Conservation (phyloP, 2,113 vertebrate genomes). For the Corythornis vintsioides region DNA sequence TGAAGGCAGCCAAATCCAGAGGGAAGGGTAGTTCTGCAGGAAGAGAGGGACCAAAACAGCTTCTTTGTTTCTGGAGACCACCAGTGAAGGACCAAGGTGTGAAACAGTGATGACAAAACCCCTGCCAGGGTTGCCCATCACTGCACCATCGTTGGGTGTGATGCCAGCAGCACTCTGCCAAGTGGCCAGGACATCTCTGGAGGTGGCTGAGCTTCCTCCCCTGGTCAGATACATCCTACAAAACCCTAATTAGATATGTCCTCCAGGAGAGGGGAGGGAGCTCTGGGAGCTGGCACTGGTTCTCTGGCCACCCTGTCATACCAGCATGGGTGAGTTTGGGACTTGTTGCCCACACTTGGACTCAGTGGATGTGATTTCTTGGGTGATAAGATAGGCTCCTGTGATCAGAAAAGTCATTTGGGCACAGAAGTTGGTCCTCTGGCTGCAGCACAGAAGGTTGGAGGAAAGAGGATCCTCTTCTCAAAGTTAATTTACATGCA, state of each 20-base stretch:
- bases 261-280: background rate
- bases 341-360: no score
- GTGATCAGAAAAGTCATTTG: no score
- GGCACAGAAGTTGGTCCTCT: background rate
- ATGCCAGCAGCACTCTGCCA: background rate
- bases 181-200: background rate
- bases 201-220: background rate
- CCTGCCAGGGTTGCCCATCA: background rate
- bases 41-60: background rate
- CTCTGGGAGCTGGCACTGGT: background rate
- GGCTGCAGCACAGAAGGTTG: background rate
- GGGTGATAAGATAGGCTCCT: background rate
- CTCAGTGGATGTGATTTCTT: fast-evolving
- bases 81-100: fast-evolving
- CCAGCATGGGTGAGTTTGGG: background rate
- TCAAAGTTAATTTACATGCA: fast-evolving
- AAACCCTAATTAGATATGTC: fast-evolving
- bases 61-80: background rate
- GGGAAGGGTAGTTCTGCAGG: background rate
- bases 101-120: background rate
- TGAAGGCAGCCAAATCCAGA: background rate
- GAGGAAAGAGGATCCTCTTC: background rate
- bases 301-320: fast-evolving
- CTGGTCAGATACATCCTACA: fast-evolving
- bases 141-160: fast-evolving